Conservation (phyloP, 2,113 vertebrate species). For the Microtus richardsoni region DNA sequence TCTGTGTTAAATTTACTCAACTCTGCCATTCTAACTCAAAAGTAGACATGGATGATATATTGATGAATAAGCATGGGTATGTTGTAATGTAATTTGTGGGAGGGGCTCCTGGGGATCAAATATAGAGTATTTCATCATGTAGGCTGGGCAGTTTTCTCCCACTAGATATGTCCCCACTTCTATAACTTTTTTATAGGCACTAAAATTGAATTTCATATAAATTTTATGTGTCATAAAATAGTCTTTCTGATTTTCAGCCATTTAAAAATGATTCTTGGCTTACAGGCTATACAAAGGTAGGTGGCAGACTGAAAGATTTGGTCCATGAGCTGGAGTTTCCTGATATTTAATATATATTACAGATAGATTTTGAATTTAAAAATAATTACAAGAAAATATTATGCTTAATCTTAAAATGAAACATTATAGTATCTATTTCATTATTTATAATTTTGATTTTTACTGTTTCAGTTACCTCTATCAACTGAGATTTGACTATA, state of each 20-base stretch:
- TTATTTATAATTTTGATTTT: not conserved
- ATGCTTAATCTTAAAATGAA: conserved; percentile 36
- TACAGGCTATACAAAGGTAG: not conserved
- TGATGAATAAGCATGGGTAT: not conserved
- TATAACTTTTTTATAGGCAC: conserved; percentile 21
- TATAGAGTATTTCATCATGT: not conserved
- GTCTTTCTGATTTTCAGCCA: conserved; percentile 3
- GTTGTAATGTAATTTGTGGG: conserved; percentile 5
- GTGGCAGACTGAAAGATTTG: not conserved
- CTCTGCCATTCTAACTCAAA: not conserved
- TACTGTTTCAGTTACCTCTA: not conserved
- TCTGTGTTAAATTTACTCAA: not conserved
- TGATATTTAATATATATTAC: not conserved
- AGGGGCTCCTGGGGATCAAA: not conserved
- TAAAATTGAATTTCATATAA: conserved; percentile 51
- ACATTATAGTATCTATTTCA: not conserved
- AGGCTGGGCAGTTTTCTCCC: not conserved
- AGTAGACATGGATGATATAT: conserved; percentile 2
- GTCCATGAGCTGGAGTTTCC: not conserved
- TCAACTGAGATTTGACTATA: not conserved
- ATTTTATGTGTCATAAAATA: conserved; percentile 55
- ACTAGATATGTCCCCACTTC: not conserved
- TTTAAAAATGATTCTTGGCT: conserved; percentile 42
- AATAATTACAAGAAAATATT: conserved; percentile 41
- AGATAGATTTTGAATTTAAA: conserved; percentile 51